phyloP scores from a whole-genome alignment of 2,797 vertebrate genomes.

The Sphenopsis melanotis region DNA sequence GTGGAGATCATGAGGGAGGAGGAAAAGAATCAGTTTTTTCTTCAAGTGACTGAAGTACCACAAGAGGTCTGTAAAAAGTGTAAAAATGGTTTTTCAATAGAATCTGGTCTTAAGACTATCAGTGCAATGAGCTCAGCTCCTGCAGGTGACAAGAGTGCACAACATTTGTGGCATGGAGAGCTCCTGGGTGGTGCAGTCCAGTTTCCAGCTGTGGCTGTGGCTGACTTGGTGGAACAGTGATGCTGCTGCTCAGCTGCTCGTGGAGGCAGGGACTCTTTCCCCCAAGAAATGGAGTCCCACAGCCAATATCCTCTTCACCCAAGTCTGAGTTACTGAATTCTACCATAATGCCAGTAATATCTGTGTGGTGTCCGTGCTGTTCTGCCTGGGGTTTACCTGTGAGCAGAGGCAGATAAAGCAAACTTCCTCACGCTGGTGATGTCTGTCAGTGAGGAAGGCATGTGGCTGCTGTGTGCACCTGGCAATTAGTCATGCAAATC shows the following conservation, averaged over 20 bases:
- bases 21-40: neutral
- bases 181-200: neutral
- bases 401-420: neutral
- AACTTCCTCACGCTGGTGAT: neutral
- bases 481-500: neutral
- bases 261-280: neutral
- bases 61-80: neutral
- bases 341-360: neutral
- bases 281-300: neutral
- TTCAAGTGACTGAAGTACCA: neutral
- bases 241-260: rapidly evolving
- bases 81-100: neutral
- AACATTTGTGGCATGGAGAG: neutral
- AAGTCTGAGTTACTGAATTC: neutral
- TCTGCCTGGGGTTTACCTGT: neutral
- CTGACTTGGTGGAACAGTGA: neutral
- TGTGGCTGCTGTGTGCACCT: neutral
- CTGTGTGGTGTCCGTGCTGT: neutral
- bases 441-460: neutral
- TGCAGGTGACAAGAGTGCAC: neutral
- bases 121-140: neutral
- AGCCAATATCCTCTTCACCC: neutral
- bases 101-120: neutral
- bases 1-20: neutral
- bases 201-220: rapidly evolving